Conservation (phyloP, 2,888 invertebrate species). For the Allacma fusca region DNA sequence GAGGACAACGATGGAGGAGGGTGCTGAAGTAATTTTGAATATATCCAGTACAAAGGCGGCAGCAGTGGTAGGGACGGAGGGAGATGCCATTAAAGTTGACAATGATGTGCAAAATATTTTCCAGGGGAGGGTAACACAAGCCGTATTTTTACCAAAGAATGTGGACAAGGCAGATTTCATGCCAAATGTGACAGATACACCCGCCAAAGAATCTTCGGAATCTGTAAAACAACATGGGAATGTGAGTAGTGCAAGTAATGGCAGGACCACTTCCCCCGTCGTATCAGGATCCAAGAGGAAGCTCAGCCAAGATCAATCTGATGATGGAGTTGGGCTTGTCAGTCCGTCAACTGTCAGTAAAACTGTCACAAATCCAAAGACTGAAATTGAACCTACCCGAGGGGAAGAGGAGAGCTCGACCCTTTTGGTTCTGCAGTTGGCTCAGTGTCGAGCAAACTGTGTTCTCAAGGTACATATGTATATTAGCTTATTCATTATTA, state of each 20-base stretch:
- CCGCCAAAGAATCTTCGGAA: slow-evolving; percentile 18
- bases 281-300: not conserved
- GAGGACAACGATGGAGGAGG: slow-evolving; percentile 3
- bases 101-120: slow-evolving; percentile 35
- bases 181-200: slow-evolving; percentile 32
- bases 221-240: slow-evolving; percentile 22
- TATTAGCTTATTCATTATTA: no score
- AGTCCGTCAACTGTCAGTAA: slow-evolving; percentile 33
- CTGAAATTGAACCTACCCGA: slow-evolving; percentile 16
- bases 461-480: slow-evolving; percentile 29
- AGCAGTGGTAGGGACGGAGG: not conserved
- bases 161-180: slow-evolving; percentile 23
- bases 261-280: not conserved
- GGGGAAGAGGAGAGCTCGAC: slow-evolving; percentile 44
- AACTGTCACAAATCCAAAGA: slow-evolving; percentile 28
- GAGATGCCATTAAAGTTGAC: slow-evolving; percentile 19
- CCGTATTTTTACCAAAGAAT: slow-evolving; percentile 29
- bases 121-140: not conserved
- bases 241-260: not conserved
- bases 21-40: slow-evolving; percentile 1
- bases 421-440: slow-evolving; percentile 41
- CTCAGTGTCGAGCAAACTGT: slow-evolving; percentile 46
- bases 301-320: slow-evolving; percentile 6
- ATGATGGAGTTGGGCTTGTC: slow-evolving; percentile 32
- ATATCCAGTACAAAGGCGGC: not conserved